These are phyloP conservation scores for Catharus ustulatus DNA, from an alignment of 2,797 vertebrate species.

Conservation along the genomic window DNA sequence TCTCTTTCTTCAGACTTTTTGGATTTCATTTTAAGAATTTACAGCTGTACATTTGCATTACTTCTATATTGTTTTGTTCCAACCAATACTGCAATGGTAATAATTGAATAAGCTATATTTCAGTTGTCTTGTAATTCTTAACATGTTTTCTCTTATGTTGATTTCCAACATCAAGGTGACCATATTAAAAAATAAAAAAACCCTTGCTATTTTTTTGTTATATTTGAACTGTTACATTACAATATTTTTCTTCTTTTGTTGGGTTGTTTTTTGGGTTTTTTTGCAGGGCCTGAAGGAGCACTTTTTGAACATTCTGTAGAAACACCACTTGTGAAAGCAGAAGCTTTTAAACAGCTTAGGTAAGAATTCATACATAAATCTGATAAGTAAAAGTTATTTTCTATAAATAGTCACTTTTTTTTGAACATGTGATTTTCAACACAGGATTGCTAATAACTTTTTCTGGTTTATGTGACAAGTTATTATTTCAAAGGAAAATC, in stretches of 20 bases:
- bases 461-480: not conserved
- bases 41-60: not conserved
- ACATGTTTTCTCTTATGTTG: not conserved
- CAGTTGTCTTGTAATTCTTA: not conserved
- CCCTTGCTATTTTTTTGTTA: not conserved
- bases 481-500: not conserved
- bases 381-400: not conserved
- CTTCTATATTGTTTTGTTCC: not conserved
- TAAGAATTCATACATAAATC: slow-evolving; percentile 67
- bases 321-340: slow-evolving; percentile 86
- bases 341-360: slow-evolving; percentile 88
- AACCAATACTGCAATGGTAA: not conserved
- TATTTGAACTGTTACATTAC: not conserved
- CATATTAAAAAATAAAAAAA: not conserved
- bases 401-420: not conserved
- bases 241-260: not conserved
- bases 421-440: not conserved
- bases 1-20: not conserved
- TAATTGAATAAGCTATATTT: not conserved
- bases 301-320: slow-evolving; percentile 95
- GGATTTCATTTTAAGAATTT: not conserved
- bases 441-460: not conserved
- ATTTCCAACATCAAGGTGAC: not conserved
- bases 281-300: slow-evolving; percentile 80
- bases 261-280: not conserved